Base-by-base conservation (phyloP, 1,140 invertebrate species). In the Helicoverpa zea region DNA sequence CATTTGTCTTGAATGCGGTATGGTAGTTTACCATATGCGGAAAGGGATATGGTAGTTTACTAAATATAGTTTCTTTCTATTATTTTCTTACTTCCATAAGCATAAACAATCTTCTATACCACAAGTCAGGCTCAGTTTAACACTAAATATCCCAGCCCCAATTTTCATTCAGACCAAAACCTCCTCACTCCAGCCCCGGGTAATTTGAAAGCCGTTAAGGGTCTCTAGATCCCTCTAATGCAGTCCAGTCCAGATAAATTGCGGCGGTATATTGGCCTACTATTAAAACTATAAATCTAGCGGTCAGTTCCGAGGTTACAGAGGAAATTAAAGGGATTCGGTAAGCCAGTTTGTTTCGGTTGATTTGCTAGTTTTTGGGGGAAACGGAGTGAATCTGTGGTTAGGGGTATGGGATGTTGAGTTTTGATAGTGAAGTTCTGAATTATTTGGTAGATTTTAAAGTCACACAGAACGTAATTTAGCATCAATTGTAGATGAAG, bases 211-310 rank as follows among this genome's bases (percentile, higher is more conserved):
- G 54, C 74, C 29, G 64, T 81, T 81, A 81, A 78, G 63, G 56
- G 43, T 51, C 73, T n/a, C 35, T 23, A 75, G 54, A 77, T 73
- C 64, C 80, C 74, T 76, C 79, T 82, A 82, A 82, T 82, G 29
- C 76, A 82, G 76, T 82, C 51, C 30, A 75, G 58, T 43, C 30
- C 59, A 68, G 75, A 78, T 82, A 82, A 82, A 82, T 81, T 68
- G 59, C 49, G 14, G 49, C 35, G 51, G 64, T 61, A 63, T 70
- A 81, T 81, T 76, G 72, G 83, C 35, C 81, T 63, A 78, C 79
- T 85, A 85, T 85, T 85, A 82, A 83, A 76, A 54, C 79, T 74
- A 83, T 85, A 85, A 85, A 85, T 85, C 81, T 83, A 63, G 56
- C 29, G 75, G 63, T 64, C 78, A 75, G 59, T 64, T 23, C 80